A percentile compares a stretch with the other conserved stretches of the same genome.
These are phyloP conservation scores for Acinonyx jubatus DNA, from an alignment of 2,113 vertebrate genomes.

Conservation along the genomic window DNA sequence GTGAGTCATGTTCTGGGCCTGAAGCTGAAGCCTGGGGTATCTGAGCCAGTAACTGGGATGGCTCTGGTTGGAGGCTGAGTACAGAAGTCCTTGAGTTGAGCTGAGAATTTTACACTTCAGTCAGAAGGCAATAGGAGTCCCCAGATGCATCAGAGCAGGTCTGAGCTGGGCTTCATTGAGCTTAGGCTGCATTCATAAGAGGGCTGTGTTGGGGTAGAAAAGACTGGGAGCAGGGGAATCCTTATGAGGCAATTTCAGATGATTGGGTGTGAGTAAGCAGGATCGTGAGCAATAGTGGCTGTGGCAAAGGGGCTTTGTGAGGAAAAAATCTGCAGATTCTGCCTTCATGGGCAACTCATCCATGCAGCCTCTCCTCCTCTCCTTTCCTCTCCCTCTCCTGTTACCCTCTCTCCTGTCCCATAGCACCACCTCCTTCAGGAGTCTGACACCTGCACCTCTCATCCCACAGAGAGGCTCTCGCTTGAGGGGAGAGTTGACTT, in stretches of 20 bases:
- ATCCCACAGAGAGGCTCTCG: not conserved
- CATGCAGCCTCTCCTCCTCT: not conserved
- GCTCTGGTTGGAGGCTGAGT: conserved; percentile 17
- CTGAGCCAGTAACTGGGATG: not conserved
- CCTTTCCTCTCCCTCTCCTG: not conserved
- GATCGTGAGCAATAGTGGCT: not conserved
- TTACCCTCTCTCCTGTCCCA: not conserved
- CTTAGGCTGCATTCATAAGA: not conserved
- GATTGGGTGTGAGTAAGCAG: not conserved
- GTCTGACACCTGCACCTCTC: not conserved
- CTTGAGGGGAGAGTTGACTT: not conserved
- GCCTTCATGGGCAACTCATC: not conserved
- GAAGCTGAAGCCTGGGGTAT: not conserved
- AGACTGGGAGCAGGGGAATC: not conserved
- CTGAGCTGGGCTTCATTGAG: not conserved
- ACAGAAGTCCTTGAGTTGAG: conserved; percentile 12
- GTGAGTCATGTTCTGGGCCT: conserved; percentile 30
- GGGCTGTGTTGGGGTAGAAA: not conserved
- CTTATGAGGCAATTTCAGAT: not conserved
- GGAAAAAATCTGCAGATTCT: not conserved
- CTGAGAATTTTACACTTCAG: conserved; percentile 42
- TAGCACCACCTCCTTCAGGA: not conserved
- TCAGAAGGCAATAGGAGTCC: not conserved
- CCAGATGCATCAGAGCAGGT: not conserved
- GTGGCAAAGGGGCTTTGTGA: not conserved